Conservation (phyloP, 64 coral and sea anemone genomes). For the Astreopora myriophthalma region DNA sequence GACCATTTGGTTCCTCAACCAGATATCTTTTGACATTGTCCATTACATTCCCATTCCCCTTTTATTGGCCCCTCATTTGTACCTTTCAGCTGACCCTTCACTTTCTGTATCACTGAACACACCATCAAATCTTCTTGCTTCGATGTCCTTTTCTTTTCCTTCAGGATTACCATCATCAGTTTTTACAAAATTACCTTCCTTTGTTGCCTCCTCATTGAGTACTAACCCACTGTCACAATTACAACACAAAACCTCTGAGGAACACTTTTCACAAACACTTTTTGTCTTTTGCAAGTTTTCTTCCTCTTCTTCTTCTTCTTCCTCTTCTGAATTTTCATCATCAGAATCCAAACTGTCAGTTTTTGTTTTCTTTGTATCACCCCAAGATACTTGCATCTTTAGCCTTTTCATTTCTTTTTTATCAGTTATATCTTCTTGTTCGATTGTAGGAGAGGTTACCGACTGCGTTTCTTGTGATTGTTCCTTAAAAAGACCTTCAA, state of each 20-base stretch:
- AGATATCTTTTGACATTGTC: too few relatives aligned
- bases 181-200: not conserved
- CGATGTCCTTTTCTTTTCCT: constrained; percentile 63
- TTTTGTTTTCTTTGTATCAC: not conserved
- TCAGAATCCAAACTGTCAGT: not conserved
- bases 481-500: not conserved
- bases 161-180: not conserved
- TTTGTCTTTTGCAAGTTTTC: not conserved
- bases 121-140: constrained; percentile 79
- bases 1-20: too few relatives aligned
- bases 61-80: not conserved
- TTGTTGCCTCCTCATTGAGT: not conserved
- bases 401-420: not conserved
- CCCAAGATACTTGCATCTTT: constrained; percentile 18
- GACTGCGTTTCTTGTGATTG: not conserved
- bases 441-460: not conserved
- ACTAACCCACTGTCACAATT: constrained; percentile 22
- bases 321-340: not conserved
- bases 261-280: not conserved
- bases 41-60: too few relatives aligned
- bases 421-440: not conserved
- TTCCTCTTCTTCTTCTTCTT: too few relatives aligned
- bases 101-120: constrained; percentile 88
- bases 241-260: not conserved
- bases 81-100: constrained; percentile 79